These are phyloP conservation scores for Dipodomys merriami DNA, from an alignment of 2,113 vertebrate species.

Conservation along the genomic window DNA sequence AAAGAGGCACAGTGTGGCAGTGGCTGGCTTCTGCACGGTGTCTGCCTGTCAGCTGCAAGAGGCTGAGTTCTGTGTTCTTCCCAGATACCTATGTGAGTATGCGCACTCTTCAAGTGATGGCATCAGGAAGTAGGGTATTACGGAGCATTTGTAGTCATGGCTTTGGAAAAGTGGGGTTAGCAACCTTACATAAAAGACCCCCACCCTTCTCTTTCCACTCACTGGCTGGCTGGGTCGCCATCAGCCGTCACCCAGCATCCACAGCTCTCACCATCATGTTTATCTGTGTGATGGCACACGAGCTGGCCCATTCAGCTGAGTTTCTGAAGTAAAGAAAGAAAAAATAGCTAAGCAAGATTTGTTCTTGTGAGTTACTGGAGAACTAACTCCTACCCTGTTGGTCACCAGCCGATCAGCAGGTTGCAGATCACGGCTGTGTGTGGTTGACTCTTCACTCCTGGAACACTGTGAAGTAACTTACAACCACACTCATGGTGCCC, in stretches of 20 bases:
- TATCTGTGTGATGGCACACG: background rate
- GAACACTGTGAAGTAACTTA: background rate
- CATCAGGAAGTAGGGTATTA: background rate
- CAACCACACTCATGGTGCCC: background rate
- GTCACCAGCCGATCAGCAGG: too few relatives aligned
- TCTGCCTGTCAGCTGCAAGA: background rate
- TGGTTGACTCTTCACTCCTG: background rate
- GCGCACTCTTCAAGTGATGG: background rate
- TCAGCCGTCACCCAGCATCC: background rate
- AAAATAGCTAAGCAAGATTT: background rate
- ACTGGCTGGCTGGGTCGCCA: background rate
- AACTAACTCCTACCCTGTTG: background rate
- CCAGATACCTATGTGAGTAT: background rate
- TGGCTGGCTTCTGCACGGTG: background rate
- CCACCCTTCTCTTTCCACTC: background rate
- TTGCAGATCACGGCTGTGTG: accelerated
- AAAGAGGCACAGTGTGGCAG: background rate
- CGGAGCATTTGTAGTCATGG: background rate
- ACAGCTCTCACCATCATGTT: background rate
- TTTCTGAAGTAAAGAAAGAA: background rate
- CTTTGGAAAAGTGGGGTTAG: too few relatives aligned
- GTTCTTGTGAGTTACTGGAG: background rate
- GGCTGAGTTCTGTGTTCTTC: background rate
- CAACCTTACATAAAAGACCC: background rate
- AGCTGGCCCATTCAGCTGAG: background rate